Conservation (phyloP, 1,140 invertebrate genomes). For the Anoplophora glabripennis region DNA sequence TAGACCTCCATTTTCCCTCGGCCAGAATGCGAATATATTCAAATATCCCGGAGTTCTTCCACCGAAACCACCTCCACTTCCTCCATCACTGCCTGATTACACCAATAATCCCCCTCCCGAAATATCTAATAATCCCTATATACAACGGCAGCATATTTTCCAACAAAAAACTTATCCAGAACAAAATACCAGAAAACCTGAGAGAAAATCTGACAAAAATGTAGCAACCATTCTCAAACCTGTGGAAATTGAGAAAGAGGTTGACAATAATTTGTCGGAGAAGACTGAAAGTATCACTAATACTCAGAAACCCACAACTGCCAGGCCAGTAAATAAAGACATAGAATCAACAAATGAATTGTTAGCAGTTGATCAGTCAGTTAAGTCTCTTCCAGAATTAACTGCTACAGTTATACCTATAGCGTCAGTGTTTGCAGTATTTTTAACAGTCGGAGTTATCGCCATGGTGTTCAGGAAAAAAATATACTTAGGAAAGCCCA, state of each 20-base stretch:
- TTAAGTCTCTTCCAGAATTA: slow-evolving; percentile 49
- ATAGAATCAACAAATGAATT: slow-evolving; percentile 6
- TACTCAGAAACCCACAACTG: neutral
- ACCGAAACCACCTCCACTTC: slow-evolving; percentile 11
- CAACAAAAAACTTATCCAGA: slow-evolving; percentile 36
- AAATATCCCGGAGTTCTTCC: slow-evolving; percentile 18
- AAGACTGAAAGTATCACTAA: slow-evolving; percentile 3
- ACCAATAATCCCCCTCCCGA: slow-evolving; percentile 12
- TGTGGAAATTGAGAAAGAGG: slow-evolving; percentile 1
- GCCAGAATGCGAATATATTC: slow-evolving; percentile 6
- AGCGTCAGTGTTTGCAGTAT: slow-evolving; percentile 54
- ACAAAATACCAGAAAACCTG: no score
- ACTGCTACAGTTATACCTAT: slow-evolving; percentile 60
- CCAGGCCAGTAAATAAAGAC: neutral
- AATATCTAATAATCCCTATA: neutral
- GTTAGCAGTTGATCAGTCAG: slow-evolving; percentile 37
- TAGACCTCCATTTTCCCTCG: slow-evolving; percentile 14
- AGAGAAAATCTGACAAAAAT: neutral
- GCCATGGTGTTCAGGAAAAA: slow-evolving; percentile 58
- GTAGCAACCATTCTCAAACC: slow-evolving; percentile 5
- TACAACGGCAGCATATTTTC: slow-evolving; percentile 19
- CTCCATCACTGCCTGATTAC: slow-evolving; percentile 12
- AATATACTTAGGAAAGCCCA: slow-evolving; percentile 54
- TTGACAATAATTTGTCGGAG: slow-evolving; percentile 3
- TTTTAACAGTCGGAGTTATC: slow-evolving; percentile 55